Evolutionary conservation across 2,113 vertebrate species (phyloP).

Genomic region (Pseudorasbora parva): DNA sequence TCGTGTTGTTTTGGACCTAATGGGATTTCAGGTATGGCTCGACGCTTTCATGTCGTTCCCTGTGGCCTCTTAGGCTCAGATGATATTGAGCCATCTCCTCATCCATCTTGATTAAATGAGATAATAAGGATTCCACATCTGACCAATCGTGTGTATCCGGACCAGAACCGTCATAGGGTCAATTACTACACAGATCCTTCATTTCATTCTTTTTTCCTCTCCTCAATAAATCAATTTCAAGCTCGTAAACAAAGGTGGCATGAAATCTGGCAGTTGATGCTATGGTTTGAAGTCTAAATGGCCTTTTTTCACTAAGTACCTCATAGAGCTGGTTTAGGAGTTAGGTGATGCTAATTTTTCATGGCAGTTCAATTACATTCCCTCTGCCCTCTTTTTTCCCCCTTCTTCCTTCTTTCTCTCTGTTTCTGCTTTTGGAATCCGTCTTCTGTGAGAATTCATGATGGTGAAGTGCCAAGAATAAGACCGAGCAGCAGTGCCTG

Average conservation of each 20-base stretch:
- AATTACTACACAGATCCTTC: constrained; percentile 43
- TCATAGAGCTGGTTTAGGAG: constrained; percentile 70
- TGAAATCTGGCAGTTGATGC: constrained; percentile 66
- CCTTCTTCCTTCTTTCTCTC: constrained; percentile 62
- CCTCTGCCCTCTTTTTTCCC: constrained; percentile 64
- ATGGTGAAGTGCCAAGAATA: constrained; percentile 39
- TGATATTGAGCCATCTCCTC: constrained; percentile 32
- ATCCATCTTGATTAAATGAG: constrained; percentile 36
- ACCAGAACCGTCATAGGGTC: not conserved
- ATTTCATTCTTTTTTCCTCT: constrained; percentile 52
- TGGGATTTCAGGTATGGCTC: not conserved
- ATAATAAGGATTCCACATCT: constrained; percentile 37
- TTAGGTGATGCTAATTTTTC: constrained; percentile 74
- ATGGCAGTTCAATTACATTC: constrained; percentile 78
- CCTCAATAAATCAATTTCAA: constrained; percentile 50
- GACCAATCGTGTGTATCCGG: constrained; percentile 14
- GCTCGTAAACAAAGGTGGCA: constrained; percentile 73
- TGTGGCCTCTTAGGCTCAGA: constrained; percentile 29
- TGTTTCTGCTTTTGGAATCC: constrained; percentile 34
- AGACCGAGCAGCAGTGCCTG: constrained; percentile 26
- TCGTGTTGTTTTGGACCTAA: not conserved
- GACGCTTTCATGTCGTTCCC: not conserved
- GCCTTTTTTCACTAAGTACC: constrained; percentile 63
- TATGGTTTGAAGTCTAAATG: constrained; percentile 67
- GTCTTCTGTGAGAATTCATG: constrained; percentile 41